Percentiles rank a stretch among this genome's conserved stretches.
These are phyloP conservation scores for Crocodylus rhombifer DNA, from an alignment of 2,797 vertebrate species.

Conservation along the genomic window DNA sequence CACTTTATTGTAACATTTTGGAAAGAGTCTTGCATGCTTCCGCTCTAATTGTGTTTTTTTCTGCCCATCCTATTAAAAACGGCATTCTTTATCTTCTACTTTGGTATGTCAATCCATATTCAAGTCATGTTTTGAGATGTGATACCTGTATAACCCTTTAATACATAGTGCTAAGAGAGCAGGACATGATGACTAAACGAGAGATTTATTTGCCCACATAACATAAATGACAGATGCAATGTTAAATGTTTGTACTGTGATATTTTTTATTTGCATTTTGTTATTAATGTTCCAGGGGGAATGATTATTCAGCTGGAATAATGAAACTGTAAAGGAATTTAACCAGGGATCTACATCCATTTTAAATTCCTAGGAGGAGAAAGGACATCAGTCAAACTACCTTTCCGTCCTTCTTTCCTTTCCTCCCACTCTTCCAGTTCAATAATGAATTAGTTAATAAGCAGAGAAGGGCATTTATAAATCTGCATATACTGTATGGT, in stretches of 20 bases:
- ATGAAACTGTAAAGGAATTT: neutral
- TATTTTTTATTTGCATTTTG: neutral
- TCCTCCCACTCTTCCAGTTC: neutral
- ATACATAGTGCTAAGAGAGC: neutral
- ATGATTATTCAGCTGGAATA: neutral
- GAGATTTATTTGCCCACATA: neutral
- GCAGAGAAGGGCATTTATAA: neutral
- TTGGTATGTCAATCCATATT: neutral
- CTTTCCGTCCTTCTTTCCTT: neutral
- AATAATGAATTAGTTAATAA: neutral
- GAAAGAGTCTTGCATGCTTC: too few species aligned
- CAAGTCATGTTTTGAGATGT: neutral
- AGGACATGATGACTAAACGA: neutral
- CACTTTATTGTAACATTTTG: too few species aligned
- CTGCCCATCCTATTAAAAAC: too few species aligned
- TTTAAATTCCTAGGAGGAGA: neutral
- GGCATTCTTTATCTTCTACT: too few species aligned
- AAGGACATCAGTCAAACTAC: neutral
- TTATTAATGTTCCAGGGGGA: neutral
- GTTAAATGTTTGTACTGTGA: neutral
- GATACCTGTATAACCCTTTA: neutral
- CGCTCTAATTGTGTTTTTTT: too few species aligned
- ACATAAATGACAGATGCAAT: neutral
- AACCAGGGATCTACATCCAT: neutral
- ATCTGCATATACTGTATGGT: neutral